Percentiles rank a stretch among this genome's conserved stretches.
Conservation (phyloP, 2,888 invertebrate genomes). For the Lysandra bellargus region DNA sequence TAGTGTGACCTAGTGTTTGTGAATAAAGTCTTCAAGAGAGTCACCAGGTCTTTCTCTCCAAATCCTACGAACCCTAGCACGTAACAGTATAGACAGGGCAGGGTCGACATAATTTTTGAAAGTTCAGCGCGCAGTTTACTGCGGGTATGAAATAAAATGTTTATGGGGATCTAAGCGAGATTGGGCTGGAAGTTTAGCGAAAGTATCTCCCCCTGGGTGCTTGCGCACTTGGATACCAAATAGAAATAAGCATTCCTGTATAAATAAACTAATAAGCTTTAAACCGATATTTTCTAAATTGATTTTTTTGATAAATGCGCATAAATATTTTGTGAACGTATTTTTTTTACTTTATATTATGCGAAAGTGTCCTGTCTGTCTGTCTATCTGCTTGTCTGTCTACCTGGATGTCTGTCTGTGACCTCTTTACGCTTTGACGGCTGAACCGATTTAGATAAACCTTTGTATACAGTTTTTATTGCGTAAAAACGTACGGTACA, state of each 20-base stretch:
- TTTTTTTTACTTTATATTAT: not conserved
- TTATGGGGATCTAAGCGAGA: constrained; percentile 21
- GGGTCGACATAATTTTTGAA: constrained; percentile 18
- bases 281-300: not conserved
- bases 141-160: constrained; percentile 20
- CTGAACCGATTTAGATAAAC: too few species aligned
- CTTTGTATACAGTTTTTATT: too few species aligned
- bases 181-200: constrained; percentile 22
- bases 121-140: constrained; percentile 17
- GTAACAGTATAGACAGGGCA: not conserved
- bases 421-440: too few species aligned
- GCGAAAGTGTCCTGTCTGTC: not conserved
- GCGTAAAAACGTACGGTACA: too few species aligned
- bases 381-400: not conserved
- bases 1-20: too few species aligned
- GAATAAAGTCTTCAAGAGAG: too few species aligned
- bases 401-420: too few species aligned
- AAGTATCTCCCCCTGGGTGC: not conserved
- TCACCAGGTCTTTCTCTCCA: too few species aligned
- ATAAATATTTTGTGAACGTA: too few species aligned
- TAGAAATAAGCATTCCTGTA: not conserved
- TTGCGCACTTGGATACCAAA: not conserved
- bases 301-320: not conserved
- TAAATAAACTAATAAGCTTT: not conserved
- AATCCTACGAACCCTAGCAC: too few species aligned